Base-by-base conservation (phyloP, 2,113 vertebrate genomes). In the Siniperca chuatsi region DNA sequence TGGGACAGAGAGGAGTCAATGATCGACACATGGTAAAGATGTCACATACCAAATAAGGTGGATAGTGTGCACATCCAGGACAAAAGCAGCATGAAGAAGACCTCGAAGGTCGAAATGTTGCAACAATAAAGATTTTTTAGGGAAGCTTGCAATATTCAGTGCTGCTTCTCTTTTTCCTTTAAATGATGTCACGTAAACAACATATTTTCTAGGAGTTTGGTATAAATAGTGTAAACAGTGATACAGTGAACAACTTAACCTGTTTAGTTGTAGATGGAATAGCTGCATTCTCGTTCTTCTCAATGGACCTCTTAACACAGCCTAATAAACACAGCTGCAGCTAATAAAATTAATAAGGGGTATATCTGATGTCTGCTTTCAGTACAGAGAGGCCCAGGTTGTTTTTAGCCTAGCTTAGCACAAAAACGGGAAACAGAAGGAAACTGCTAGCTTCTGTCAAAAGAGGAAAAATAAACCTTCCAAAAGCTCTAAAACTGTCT, bases 1-100 rank as follows among this genome's bases (percentile, higher is more conserved):
- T 73, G 71, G 75, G 50, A 65, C 44, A 25, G 33, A 65, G 72
- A 69, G 35, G 37, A 64, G 46, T 77, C 78, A 82, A 7, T 50
- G 46, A 61, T 23, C 7, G 29, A 66, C 57, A 12, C 20, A 35
- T 29, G 25, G 6, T 42, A 1, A 46, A 35, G 29, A 57, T 35
- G 25, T 68, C 55, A 33, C 57, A 50, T 18, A 50, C 15, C 8
- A 40, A 72, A 77, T 35, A 78, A 8, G 5, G 42, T 25, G 50
- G 37, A 15, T 16, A 1, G 7, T 6, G 33, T 44, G 40, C 40
- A 61, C 52, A 60, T 52, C 4, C 61, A 46, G 52, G 20, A 70
- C 0, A 29, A 62, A 62, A n/a, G 61, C 37, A 54, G 37, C 12
- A 52, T n/a, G 11, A 81, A 21, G 46, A 37, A 37, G 23, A 9